Evolutionary conservation across 2,113 vertebrate species (phyloP).

Genomic region (Sterrhoptilus dennistouni): DNA sequence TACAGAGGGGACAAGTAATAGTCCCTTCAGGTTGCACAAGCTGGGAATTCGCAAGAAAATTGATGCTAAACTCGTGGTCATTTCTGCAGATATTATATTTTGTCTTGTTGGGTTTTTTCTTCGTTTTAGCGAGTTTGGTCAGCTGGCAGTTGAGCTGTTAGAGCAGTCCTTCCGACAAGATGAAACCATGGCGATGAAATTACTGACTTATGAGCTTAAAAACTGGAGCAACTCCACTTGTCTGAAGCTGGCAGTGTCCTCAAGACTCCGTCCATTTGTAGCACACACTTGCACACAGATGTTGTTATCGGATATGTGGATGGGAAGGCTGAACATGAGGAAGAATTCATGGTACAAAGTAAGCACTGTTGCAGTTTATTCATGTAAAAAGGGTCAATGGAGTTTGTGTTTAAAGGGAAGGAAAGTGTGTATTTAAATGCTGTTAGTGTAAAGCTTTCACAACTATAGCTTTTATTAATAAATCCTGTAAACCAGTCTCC

Average conservation of each 20-base stretch:
- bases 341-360: constrained; percentile 99
- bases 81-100: background rate
- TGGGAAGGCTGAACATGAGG: constrained; percentile 98
- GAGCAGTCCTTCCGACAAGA: constrained; percentile 97
- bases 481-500: constrained; percentile 43
- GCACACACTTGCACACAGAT: constrained; percentile 98
- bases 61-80: rapidly evolving
- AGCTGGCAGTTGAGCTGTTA: constrained; percentile 91
- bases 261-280: constrained; percentile 91
- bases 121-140: constrained; percentile 89
- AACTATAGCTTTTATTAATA: constrained; percentile 2
- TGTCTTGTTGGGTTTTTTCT: background rate
- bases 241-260: constrained; percentile 95
- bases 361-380: background rate
- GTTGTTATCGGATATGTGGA: constrained; percentile 99
- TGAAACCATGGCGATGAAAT: constrained; percentile 99
- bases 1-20: background rate
- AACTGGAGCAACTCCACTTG: constrained; percentile 99
- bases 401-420: background rate
- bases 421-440: background rate
- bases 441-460: background rate
- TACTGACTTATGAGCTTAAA: constrained; percentile 96
- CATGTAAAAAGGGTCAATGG: background rate
- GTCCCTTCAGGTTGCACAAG: background rate
- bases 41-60: background rate